These are phyloP conservation scores for Neodiprion virginianus DNA, from an alignment of 1,140 invertebrate species.

Conservation along the genomic window DNA sequence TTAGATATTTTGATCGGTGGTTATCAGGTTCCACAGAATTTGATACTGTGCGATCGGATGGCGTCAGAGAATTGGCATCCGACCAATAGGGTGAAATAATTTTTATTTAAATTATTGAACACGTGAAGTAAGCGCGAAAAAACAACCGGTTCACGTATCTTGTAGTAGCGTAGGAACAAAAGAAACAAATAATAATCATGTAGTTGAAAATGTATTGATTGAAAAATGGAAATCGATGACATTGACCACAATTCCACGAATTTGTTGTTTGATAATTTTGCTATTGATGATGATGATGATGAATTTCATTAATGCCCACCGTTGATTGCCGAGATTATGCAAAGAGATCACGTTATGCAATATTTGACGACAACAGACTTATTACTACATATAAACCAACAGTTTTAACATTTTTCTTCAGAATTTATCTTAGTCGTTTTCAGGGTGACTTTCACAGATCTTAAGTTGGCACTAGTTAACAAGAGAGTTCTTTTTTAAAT, in stretches of 20 bases:
- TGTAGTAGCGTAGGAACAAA: not conserved
- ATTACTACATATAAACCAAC: no score
- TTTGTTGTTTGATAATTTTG: not conserved
- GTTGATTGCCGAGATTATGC: no score
- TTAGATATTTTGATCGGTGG: not conserved
- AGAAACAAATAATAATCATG: not conserved
- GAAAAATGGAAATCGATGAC: not conserved
- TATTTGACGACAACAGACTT: no score
- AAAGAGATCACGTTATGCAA: no score
- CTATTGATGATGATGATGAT: no score
- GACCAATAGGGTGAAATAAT: not conserved
- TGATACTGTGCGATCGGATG: slow-evolving; percentile 2
- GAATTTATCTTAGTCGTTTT: no score
- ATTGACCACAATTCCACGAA: not conserved
- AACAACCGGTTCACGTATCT: not conserved
- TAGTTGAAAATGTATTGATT: not conserved
- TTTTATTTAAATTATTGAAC: not conserved
- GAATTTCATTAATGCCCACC: no score
- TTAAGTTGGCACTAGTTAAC: no score
- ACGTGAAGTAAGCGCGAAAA: not conserved
- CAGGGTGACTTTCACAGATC: no score
- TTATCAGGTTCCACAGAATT: slow-evolving; percentile 1
- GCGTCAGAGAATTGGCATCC: not conserved
- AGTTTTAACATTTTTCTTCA: no score
- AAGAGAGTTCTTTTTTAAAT: no score